These are phyloP conservation scores for Archaeoteleia sp. DNA, from an alignment of 2,888 invertebrate species.

Conservation along the genomic window DNA sequence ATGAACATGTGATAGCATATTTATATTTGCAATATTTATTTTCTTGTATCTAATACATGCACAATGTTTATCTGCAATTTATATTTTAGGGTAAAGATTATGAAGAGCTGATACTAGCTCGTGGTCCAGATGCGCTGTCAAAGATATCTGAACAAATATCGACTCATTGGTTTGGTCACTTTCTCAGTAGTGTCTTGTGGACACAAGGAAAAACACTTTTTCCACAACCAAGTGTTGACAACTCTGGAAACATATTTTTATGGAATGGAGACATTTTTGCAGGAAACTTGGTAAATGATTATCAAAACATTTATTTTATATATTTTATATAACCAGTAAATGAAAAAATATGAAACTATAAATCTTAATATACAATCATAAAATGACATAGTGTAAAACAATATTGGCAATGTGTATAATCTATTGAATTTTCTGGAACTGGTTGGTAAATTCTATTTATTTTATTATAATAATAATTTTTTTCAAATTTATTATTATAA, in stretches of 20 bases:
- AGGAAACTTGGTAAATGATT: conserved; percentile 74
- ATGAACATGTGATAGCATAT: too few relatives aligned
- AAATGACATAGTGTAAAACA: too few relatives aligned
- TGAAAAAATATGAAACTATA: too few relatives aligned
- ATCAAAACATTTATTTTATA: too few relatives aligned
- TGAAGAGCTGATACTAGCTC: conserved; percentile 74
- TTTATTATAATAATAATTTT: too few relatives aligned
- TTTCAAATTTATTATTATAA: too few relatives aligned
- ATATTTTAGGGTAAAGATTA: conserved; percentile 73
- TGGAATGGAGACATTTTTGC: conserved; percentile 95
- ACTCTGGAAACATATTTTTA: conserved; percentile 80
- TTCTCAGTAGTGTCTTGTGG: conserved; percentile 83
- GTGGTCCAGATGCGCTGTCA: conserved; percentile 78
- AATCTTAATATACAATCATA: too few relatives aligned
- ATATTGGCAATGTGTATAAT: too few relatives aligned
- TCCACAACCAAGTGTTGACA: conserved; percentile 82
- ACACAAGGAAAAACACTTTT: conserved; percentile 83
- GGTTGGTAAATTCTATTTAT: too few relatives aligned
- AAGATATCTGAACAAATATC: conserved; percentile 55
- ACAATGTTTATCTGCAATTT: not conserved
- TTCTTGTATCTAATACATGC: not conserved
- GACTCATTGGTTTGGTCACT: conserved; percentile 65
- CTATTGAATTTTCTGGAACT: too few relatives aligned
- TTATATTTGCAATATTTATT: not conserved
- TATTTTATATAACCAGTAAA: too few relatives aligned